Evolutionary conservation across 2,113 vertebrate species (phyloP).

Genomic region (Spilogale gracilis): DNA sequence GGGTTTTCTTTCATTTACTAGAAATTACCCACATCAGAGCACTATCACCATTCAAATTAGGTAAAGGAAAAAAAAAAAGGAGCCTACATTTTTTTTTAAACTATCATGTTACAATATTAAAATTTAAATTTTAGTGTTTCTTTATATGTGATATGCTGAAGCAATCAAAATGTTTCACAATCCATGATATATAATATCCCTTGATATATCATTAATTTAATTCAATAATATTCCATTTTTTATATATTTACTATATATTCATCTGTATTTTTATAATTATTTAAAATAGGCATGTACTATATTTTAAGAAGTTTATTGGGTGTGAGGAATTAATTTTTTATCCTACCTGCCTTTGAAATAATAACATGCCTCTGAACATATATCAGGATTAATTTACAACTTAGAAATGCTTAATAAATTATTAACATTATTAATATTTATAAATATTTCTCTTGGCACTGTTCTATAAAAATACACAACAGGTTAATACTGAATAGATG

Average conservation of each 20-base stretch:
- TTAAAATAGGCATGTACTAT: neutral
- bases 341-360: neutral
- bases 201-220: neutral
- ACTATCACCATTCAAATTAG: neutral
- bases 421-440: slow-evolving; percentile 62
- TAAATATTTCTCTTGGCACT: neutral
- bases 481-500: neutral
- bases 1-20: neutral
- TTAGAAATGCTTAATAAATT: slow-evolving; percentile 46
- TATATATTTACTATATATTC: neutral
- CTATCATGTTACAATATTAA: neutral
- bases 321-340: neutral
- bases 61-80: neutral
- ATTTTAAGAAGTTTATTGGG: neutral
- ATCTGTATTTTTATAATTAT: neutral
- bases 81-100: neutral
- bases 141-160: neutral
- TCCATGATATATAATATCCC: neutral
- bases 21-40: neutral
- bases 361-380: neutral
- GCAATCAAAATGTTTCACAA: neutral
- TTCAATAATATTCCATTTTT: neutral
- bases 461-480: neutral
- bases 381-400: slow-evolving; percentile 25
- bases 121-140: neutral